phyloP scores from a whole-genome alignment of 1,140 invertebrate genomes.

The Lanistes nyassanus region DNA sequence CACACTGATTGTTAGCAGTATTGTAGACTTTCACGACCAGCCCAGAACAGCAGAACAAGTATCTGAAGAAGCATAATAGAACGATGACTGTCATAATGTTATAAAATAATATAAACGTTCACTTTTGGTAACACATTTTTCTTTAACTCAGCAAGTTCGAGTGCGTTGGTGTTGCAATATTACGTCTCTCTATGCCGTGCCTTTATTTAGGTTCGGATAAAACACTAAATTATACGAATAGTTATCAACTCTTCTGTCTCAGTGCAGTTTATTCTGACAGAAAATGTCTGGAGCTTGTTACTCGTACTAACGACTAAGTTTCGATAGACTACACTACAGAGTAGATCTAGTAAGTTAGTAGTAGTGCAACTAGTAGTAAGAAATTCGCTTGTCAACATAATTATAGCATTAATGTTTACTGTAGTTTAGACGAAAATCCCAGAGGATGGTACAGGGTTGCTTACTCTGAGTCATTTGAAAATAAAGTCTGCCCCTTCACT shows the following conservation, averaged over 20 bases:
- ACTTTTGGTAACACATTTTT: background rate
- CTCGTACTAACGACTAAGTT: too few species aligned
- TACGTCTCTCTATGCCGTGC: background rate
- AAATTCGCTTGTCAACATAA: too few species aligned
- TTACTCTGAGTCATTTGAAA: constrained; percentile 27
- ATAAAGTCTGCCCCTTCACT: constrained; percentile 34
- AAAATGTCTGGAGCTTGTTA: too few species aligned
- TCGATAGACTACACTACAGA: too few species aligned
- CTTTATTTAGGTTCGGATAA: background rate
- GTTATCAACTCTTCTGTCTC: too few species aligned
- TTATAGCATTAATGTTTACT: too few species aligned
- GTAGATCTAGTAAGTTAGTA: background rate
- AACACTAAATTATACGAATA: background rate
- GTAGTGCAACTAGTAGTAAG: background rate
- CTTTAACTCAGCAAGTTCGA: background rate
- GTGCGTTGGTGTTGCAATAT: background rate
- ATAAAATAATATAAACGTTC: background rate
- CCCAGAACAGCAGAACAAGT: constrained; percentile 46
- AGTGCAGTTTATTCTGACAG: too few species aligned
- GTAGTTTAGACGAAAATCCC: background rate
- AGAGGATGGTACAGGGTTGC: background rate
- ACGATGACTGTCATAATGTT: background rate
- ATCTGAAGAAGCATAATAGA: constrained; percentile 31
- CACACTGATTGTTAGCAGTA: constrained; percentile 46
- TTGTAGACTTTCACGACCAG: constrained; percentile 43